phyloP scores from a whole-genome alignment of 1,140 invertebrate species.

The Dendroctonus valens region DNA sequence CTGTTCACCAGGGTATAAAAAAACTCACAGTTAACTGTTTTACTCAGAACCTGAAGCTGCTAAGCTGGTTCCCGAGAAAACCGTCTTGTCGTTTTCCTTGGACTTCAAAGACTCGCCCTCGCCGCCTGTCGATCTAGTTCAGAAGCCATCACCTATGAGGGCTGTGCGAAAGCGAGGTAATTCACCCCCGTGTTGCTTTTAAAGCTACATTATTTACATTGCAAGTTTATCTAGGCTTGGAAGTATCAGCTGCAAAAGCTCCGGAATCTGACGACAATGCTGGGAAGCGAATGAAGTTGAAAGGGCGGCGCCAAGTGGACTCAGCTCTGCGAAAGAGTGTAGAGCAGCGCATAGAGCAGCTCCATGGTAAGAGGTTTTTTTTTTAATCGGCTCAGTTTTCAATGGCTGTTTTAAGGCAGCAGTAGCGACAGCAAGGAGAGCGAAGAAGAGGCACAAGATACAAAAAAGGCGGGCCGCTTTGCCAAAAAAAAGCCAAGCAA shows the following conservation, averaged over 20 bases:
- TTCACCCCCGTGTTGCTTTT: background rate
- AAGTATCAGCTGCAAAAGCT: constrained; percentile 36
- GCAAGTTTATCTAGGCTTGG: constrained; percentile 3
- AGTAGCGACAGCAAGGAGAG: constrained; percentile 32
- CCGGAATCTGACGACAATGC: constrained; percentile 38
- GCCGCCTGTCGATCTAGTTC: constrained; percentile 16
- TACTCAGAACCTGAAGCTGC: too few relatives aligned
- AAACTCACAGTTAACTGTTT: too few relatives aligned
- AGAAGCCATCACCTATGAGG: constrained; percentile 24
- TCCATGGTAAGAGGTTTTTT: constrained; percentile 42
- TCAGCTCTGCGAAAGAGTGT: constrained; percentile 56
- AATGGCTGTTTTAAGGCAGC: constrained; percentile 2
- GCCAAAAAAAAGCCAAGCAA: constrained; percentile 23
- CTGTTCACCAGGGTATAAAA: too few relatives aligned
- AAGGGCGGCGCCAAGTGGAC: constrained; percentile 50
- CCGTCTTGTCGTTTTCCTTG: constrained; percentile 22
- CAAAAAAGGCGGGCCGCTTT: constrained; percentile 10
- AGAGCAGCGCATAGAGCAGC: constrained; percentile 56
- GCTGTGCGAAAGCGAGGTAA: constrained; percentile 36
- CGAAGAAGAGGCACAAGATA: constrained; percentile 8
- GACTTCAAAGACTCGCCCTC: constrained; percentile 51
- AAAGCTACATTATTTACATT: too few relatives aligned
- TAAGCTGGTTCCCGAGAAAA: background rate
- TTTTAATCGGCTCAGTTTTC: background rate
- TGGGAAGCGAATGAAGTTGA: constrained; percentile 56